phyloP scores from a whole-genome alignment of 2,797 vertebrate species.

The Ibycter americanus region DNA sequence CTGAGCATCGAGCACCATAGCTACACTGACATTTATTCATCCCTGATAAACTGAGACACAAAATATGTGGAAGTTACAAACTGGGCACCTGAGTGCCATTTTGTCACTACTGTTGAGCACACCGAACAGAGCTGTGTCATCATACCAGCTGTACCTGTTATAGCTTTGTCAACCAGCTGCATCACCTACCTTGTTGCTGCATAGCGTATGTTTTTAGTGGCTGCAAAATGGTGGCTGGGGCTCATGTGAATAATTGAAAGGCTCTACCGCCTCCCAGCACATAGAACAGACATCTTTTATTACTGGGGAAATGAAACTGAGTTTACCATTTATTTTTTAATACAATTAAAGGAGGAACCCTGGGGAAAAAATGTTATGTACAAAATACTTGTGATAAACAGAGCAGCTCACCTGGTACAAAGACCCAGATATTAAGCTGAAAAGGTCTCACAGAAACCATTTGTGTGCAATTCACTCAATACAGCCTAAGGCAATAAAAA shows the following conservation, averaged over 20 bases:
- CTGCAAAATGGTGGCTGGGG: not conserved
- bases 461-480: slow-evolving; percentile 28
- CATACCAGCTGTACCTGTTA: not conserved
- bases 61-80: not conserved
- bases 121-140: not conserved
- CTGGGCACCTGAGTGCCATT: fast-evolving
- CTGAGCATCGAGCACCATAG: not conserved
- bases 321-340: slow-evolving; percentile 11
- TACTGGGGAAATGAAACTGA: not conserved
- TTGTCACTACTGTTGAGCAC: not conserved
- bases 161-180: not conserved
- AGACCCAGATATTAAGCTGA: not conserved
- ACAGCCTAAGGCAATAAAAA: not conserved
- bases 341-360: slow-evolving; percentile 12
- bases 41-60: not conserved
- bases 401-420: slow-evolving; percentile 22
- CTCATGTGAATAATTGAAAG: not conserved
- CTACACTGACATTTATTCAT: not conserved
- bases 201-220: not conserved
- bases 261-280: not conserved
- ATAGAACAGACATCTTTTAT: not conserved
- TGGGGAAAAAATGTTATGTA: not conserved
- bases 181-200: not conserved
- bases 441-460: slow-evolving; percentile 54
- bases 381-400: not conserved